A percentile compares a stretch with the other conserved stretches of the same genome.
Conservation (phyloP, 2,888 invertebrate species). For the Caenorhabditis auriculariae region DNA sequence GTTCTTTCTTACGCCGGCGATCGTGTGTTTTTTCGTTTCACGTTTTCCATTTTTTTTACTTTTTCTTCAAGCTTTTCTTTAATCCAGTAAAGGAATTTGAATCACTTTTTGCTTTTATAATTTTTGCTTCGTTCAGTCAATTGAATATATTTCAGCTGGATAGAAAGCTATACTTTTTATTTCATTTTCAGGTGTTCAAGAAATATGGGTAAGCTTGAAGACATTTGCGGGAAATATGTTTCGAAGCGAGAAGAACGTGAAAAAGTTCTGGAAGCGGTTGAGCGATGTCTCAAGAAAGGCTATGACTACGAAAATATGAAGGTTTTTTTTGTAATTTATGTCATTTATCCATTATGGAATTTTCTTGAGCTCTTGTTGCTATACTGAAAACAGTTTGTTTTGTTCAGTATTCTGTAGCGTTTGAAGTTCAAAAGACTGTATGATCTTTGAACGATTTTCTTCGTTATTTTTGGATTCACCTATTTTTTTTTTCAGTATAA, state of each 20-base stretch:
- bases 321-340: slow-evolving; percentile 6
- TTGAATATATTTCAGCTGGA: too few relatives aligned
- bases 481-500: too few relatives aligned
- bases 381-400: too few relatives aligned
- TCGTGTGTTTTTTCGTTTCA: slow-evolving; percentile 2
- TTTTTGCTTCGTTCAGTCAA: neutral
- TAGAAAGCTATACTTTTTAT: neutral
- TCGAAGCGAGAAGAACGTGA: slow-evolving; percentile 29
- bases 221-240: slow-evolving; percentile 41
- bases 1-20: neutral
- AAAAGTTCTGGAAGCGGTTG: slow-evolving; percentile 34
- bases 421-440: too few relatives aligned
- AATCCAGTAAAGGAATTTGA: neutral
- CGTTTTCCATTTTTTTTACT: neutral
- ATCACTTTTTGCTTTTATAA: neutral
- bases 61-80: neutral
- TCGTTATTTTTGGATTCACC: too few relatives aligned
- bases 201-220: slow-evolving; percentile 29
- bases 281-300: slow-evolving; percentile 41
- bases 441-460: too few relatives aligned
- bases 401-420: too few relatives aligned
- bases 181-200: too few relatives aligned
- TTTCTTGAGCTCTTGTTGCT: too few relatives aligned
- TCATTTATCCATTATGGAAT: neutral
- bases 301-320: slow-evolving; percentile 43